phyloP scores from a whole-genome alignment of 2,113 vertebrate genomes.

The Xiphias gladius region DNA sequence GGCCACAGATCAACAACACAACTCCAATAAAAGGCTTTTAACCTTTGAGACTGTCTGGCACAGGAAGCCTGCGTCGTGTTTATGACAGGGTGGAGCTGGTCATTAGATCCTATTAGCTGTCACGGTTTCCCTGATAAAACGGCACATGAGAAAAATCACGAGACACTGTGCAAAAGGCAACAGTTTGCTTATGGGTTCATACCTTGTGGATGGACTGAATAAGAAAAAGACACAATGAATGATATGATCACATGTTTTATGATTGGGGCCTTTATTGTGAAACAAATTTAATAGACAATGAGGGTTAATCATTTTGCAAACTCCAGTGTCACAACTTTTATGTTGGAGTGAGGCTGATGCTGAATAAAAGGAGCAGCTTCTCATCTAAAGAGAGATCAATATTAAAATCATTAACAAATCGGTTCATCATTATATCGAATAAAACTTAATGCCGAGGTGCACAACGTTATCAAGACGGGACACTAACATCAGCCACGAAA shows the following conservation, averaged over 20 bases:
- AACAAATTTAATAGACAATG: neutral
- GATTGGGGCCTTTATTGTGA: neutral
- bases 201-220: neutral
- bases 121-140: conserved; percentile 27
- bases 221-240: neutral
- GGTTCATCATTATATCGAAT: conserved; percentile 51
- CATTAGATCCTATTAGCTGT: conserved; percentile 35
- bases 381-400: conserved; percentile 9
- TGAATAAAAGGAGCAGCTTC: neutral
- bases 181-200: neutral
- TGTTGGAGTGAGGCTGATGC: neutral
- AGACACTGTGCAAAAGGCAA: neutral
- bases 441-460: neutral
- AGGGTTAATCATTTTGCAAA: too few species aligned
- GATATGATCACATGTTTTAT: neutral
- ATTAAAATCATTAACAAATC: conserved; percentile 55
- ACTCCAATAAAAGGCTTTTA: conserved; percentile 57
- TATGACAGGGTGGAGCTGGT: conserved; percentile 41
- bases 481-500: neutral
- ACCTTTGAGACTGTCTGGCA: conserved; percentile 73
- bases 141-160: conserved; percentile 1
- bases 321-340: neutral
- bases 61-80: conserved; percentile 10
- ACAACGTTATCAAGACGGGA: neutral
- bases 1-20: conserved; percentile 7